phyloP scores from a whole-genome alignment of 2,113 vertebrate species.

The Pycnonotus jocosus region DNA sequence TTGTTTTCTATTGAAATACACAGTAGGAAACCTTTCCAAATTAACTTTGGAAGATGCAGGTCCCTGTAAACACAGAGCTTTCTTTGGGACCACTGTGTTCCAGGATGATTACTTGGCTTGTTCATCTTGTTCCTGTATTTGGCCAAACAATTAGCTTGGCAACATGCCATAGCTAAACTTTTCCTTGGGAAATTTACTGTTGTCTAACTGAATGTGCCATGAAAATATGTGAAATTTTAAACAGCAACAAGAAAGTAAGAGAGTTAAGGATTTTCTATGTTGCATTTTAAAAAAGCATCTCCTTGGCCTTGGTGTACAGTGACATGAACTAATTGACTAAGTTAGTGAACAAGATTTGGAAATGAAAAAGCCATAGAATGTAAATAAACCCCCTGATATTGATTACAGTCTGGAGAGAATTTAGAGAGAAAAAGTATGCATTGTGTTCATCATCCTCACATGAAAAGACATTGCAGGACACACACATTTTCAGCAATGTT shows the following conservation, averaged over 20 bases:
- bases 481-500: not conserved
- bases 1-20: not conserved
- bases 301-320: not conserved
- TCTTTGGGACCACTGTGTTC: conserved; percentile 22
- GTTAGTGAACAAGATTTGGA: not conserved
- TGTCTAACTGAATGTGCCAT: not conserved
- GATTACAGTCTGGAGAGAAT: not conserved
- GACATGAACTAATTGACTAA: not conserved
- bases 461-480: not conserved
- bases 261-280: not conserved
- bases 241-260: not conserved
- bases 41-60: not conserved
- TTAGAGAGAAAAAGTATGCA: not conserved
- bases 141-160: not conserved
- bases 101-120: conserved; percentile 15
- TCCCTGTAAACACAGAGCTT: conserved; percentile 17
- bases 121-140: not conserved
- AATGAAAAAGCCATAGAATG: not conserved
- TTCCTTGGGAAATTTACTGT: not conserved
- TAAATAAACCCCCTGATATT: not conserved
- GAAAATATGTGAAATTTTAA: not conserved
- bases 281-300: not conserved
- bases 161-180: not conserved
- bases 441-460: not conserved
- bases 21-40: conserved; percentile 13